Evolutionary conservation across 2,888 invertebrate genomes (phyloP).

Genomic region (Alitta virens): DNA sequence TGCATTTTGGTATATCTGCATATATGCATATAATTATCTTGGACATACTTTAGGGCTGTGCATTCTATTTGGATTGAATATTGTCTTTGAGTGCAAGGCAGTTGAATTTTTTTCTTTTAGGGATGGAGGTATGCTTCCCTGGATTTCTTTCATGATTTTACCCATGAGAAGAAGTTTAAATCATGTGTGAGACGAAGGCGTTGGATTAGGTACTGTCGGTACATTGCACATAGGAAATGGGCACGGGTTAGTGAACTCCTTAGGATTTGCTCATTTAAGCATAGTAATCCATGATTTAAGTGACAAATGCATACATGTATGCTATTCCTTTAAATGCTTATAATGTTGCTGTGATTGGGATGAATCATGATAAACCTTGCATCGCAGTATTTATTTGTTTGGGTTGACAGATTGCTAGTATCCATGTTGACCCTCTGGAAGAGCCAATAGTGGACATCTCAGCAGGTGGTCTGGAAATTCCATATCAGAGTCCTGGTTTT

Average conservation of each 20-base stretch:
- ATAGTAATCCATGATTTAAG: no score
- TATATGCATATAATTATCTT: no score
- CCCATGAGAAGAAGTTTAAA: conserved; percentile 76
- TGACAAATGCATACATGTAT: no score
- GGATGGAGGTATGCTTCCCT: conserved; percentile 85
- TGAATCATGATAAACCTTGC: neutral
- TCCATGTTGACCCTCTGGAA: conserved; percentile 57
- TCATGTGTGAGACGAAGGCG: conserved; percentile 85
- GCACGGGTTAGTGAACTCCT: conserved; percentile 29
- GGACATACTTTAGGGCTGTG: no score
- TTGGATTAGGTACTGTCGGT: conserved; percentile 84
- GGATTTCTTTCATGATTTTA: conserved; percentile 83
- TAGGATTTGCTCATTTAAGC: neutral
- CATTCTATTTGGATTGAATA: no score
- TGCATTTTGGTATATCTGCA: no score
- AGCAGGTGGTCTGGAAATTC: conserved; percentile 80
- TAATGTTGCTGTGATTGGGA: neutral
- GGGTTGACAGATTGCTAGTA: conserved; percentile 37
- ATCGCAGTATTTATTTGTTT: no score
- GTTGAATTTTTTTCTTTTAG: conserved; percentile 41
- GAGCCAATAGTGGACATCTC: conserved; percentile 91
- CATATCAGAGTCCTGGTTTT: conserved; percentile 72
- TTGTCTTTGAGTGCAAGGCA: no score
- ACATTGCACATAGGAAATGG: conserved; percentile 88
- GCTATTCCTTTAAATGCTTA: no score